Base-by-base conservation (phyloP, 2,888 invertebrate genomes). In the Cephus pulcher region DNA sequence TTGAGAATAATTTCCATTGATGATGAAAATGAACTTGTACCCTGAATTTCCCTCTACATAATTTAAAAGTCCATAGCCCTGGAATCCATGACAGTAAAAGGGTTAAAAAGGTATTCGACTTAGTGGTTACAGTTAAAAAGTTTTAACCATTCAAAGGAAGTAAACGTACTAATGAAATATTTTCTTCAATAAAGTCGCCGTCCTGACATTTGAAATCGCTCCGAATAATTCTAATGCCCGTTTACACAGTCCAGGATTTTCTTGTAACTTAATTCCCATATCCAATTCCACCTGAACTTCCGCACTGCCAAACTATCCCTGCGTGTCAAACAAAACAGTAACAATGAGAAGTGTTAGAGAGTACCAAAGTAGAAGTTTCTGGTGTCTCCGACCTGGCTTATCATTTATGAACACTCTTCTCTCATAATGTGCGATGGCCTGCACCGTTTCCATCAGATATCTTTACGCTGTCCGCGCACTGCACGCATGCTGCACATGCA, bases 11-110 rank as follows among this genome's bases (percentile, higher is more conserved):
- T 33, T 34, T 34, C 0, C 68, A 73, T 56, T 68, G 73, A 75
- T 76, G 73, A 78, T 73, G 71, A 35, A 73, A 76, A 76, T 75
- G 32, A 75, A 75, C 23, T 75, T 37, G 73, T 71, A 35, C 71
- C 11, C 37, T 69, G 70, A 73, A 78, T 71, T 73, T 73, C 35
- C 9, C 34, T 78, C 73, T 33, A 73, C 73, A 37, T 9, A 33
- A 73, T 73, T 34, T 56, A 75, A 76, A 40, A 78, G n/a, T 76
- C 56, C 56, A 75, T 73, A 78, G 56, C 73, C 68, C 33, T 69
- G 23, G 37, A 33, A 79, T 34, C 78, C 69, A 69, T 33, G 56
- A 34, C 74, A 76, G 68, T 34, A 37, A 56, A 73, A 68, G 35
- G 37, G 68, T 33, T 73, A 34, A 40, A 34, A 56, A 79, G 73